These are phyloP conservation scores for Mus caroli DNA, from an alignment of 2,797 vertebrate genomes.

Conservation along the genomic window DNA sequence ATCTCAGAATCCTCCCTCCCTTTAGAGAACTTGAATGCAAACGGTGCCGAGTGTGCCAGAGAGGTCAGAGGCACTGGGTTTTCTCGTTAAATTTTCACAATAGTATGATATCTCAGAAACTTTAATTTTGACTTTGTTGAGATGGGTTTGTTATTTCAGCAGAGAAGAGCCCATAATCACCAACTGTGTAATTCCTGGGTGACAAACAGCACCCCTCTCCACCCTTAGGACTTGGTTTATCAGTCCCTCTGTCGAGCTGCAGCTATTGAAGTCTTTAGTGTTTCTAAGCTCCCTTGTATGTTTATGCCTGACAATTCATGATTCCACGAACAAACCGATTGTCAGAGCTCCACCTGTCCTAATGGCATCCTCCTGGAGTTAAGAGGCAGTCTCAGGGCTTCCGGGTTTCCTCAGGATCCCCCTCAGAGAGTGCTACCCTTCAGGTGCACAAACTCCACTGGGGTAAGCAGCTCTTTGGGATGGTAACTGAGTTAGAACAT, in stretches of 20 bases:
- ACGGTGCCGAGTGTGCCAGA: background rate
- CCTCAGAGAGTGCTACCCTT: background rate
- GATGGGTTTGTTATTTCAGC: background rate
- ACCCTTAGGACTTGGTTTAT: background rate
- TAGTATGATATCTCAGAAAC: background rate
- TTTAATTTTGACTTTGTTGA: background rate
- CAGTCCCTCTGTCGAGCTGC: background rate
- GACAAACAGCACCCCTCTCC: background rate
- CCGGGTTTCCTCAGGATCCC: background rate
- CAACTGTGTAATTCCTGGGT: background rate
- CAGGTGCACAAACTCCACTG: background rate
- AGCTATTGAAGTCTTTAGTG: conserved; percentile 8
- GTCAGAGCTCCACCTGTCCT: background rate
- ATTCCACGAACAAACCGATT: background rate
- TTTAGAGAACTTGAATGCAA: background rate
- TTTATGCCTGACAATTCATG: background rate
- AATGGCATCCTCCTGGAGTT: background rate
- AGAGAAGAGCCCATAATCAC: conserved; percentile 21
- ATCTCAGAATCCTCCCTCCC: background rate
- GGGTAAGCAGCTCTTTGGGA: background rate
- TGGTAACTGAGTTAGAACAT: background rate
- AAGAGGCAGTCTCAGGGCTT: background rate
- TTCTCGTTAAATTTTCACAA: conserved; percentile 6
- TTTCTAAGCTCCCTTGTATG: background rate
- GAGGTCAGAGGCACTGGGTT: background rate